These are phyloP conservation scores for Ophion slaviceki DNA, from an alignment of 2,888 invertebrate species.

Conservation along the genomic window DNA sequence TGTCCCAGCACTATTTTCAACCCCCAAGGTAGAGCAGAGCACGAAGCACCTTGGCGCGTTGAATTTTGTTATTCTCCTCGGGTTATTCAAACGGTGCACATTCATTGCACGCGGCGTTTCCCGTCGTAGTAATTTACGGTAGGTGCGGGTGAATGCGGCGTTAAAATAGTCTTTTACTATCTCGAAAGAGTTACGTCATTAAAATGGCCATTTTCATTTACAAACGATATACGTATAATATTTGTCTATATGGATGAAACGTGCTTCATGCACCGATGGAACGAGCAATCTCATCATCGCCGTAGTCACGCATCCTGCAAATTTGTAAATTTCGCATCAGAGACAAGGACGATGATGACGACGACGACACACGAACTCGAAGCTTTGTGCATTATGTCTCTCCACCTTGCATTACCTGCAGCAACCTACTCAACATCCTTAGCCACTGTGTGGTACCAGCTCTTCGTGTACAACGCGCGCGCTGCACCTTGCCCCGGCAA, in stretches of 20 bases:
- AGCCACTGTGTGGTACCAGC: slow-evolving; percentile 15
- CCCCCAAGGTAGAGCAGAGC: not conserved
- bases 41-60: not conserved
- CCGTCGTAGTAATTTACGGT: not conserved
- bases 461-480: slow-evolving; percentile 23
- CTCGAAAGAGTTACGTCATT: not conserved
- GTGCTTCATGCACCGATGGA: slow-evolving; percentile 1
- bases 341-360: slow-evolving; percentile 18
- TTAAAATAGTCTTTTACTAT: not conserved
- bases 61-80: not conserved
- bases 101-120: not conserved
- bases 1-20: not conserved
- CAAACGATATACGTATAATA: not conserved
- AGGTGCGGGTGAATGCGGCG: not conserved
- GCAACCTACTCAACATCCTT: slow-evolving; percentile 59
- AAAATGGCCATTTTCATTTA: not conserved
- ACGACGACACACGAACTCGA: slow-evolving; percentile 34
- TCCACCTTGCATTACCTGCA: slow-evolving; percentile 37
- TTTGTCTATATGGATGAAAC: not conserved
- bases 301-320: slow-evolving; percentile 42
- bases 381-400: slow-evolving; percentile 24
- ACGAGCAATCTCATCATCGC: slow-evolving; percentile 11
- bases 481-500: slow-evolving; percentile 34
- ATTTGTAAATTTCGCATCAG: slow-evolving; percentile 48
- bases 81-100: not conserved